Conservation (phyloP, 2,797 vertebrate species). For the Pseudochaenichthys georgianus region DNA sequence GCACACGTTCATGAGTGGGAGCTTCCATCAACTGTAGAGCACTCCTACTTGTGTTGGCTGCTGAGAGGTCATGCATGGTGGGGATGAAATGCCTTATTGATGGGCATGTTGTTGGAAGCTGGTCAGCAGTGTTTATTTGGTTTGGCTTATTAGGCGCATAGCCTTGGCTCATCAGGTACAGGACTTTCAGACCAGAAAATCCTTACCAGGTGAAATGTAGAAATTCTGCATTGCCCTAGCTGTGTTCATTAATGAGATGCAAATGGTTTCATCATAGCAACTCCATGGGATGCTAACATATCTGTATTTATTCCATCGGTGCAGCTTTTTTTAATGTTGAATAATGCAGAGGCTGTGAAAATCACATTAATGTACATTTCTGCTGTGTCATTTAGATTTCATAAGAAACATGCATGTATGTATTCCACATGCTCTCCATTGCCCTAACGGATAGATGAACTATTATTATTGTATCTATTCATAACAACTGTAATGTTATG, state of each 20-base stretch:
- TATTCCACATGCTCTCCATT: not conserved
- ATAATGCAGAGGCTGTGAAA: not conserved
- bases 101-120: not conserved
- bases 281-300: not conserved
- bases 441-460: not conserved
- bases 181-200: not conserved
- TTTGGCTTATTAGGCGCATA: not conserved
- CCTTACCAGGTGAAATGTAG: not conserved
- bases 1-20: conserved; percentile 30
- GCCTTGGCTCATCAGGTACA: not conserved
- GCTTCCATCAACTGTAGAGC: not conserved
- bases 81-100: not conserved
- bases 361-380: not conserved
- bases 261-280: not conserved
- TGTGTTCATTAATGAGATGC: not conserved
- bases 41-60: not conserved
- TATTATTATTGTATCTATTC: not conserved
- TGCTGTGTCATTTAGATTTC: not conserved
- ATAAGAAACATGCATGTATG: not conserved
- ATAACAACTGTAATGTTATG: not conserved
- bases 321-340: not conserved
- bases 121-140: not conserved
- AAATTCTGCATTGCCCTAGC: not conserved
- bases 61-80: not conserved
- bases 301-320: not conserved